A percentile compares a stretch with the other conserved stretches of the same genome.
Evolutionary conservation across 1,140 invertebrate genomes (phyloP).

Genomic region (Batillaria attramentaria): DNA sequence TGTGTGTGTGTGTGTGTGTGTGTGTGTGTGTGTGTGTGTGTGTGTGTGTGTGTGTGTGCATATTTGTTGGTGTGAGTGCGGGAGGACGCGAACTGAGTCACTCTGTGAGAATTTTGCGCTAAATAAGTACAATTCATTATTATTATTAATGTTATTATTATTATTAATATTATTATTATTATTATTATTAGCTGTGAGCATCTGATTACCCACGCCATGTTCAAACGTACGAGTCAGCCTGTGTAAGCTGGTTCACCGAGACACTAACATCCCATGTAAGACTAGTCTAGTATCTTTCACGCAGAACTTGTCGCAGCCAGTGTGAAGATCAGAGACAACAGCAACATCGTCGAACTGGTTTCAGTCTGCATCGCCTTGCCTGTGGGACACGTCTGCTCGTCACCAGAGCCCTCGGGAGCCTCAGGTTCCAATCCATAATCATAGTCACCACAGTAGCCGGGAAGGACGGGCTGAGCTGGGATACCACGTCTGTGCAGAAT

Average conservation of each 20-base stretch:
- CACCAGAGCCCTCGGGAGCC: not conserved
- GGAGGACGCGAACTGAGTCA: not conserved
- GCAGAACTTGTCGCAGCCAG: too few species aligned
- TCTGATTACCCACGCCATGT: too few species aligned
- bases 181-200: too few species aligned
- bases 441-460: slow-evolving; percentile 53
- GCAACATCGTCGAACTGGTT: too few species aligned
- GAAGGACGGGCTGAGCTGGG: slow-evolving; percentile 47
- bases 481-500: slow-evolving; percentile 49
- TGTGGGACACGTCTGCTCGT: not conserved
- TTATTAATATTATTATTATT: too few species aligned
- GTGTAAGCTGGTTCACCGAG: not conserved
- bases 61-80: not conserved
- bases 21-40: slow-evolving; percentile 8
- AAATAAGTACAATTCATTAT: not conserved
- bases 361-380: too few species aligned
- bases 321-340: not conserved
- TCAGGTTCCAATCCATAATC: slow-evolving; percentile 34
- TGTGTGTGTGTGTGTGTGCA: slow-evolving; percentile 5
- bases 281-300: not conserved
- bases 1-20: slow-evolving; percentile 10
- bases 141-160: too few species aligned
- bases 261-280: not conserved
- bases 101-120: not conserved
- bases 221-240: not conserved